Evolutionary conservation across 2,888 invertebrate genomes (phyloP), one percentile per base, ranked within the genome.

Genomic region (Myopa tessellatipennis): DNA sequence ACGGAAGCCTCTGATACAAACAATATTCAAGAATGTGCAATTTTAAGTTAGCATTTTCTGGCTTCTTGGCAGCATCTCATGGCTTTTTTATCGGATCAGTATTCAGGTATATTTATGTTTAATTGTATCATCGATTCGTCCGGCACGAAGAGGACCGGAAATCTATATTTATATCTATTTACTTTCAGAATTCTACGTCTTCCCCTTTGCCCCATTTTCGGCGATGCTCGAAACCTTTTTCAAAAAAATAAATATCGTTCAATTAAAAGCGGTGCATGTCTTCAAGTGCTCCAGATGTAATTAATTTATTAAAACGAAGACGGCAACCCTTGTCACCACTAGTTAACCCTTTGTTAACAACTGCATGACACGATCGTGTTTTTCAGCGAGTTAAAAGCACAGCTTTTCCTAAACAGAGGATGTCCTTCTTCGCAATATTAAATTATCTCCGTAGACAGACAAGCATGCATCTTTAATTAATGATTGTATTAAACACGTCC

Each of bases 281-380:
- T 74, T 55, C 52, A n/a, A 65, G 16, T 34, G 16, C 16, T 61
- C 26, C 52, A 73, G 34, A 67, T 38, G n/a, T 34, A 67, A 67
- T 74, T 18, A 67, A 52, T 50, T 60, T 65, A 65, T 69, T 60
- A 58, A 75, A 69, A 4, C 45, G 10, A 58, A 58, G 45, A 45
- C 45, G n/a, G 26, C 69, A 60, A 69, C 75, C 69, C 75, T 75
- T 69, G 68, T 75, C 74, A 68, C 16, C 26, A 40, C 55, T 68
- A 18, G 5, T 67, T 75, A 75, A 75, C 68, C 67, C 74, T 75
- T 75, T 75, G 52, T 52, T 14, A n/a, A 36, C 10, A 40, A 45
- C 18, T 65, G 10, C 34, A 10, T 63, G 16, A 52, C 26, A 12
- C 18, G 34, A n/a, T 67, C 5, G 16, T 50, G 10, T 40, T 61